Base-by-base conservation (phyloP, 2,113 vertebrate genomes). In the Larimichthys polyactis region DNA sequence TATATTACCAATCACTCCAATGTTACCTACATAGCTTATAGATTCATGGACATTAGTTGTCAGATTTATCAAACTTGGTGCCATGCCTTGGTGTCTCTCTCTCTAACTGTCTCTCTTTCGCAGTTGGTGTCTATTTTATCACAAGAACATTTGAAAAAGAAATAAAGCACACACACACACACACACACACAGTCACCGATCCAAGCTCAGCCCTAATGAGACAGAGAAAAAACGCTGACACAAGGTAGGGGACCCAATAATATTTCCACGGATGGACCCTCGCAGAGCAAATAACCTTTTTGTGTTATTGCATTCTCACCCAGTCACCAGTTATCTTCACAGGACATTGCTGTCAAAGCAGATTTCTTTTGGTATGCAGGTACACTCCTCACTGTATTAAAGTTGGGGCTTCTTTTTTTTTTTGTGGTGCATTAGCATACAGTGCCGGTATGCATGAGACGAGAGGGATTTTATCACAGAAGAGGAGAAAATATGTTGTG, bases 261-360 rank as follows among this genome's bases (percentile, higher is more conserved):
- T 83, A 91, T 89, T 79, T 83, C 57, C 12, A 52, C 43, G 59
- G 80, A 79, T 36, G 44, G 82, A 85, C 79, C 84, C 84, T 91
- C 75, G 29, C 81, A 84, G 88, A 82, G 83, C 82, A 79, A 91
- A 90, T 90, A 90, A 90, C 89, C 90, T 89, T 88, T 88, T 75
- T 87, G 90, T 87, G 86, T 89, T 89, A 91, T 91, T 91, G 90
- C 79, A 36, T 90, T 89, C 89, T 81, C 84, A 71, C 65, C 78
- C 76, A 79, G 85, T 87, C 86, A 55, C 77, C 81, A 74, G 82
- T 55, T 79, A 78, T 81, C 85, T 75, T 87, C 82, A 67, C 85
- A 76, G 85, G 81, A 88, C 91, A 55, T 66, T 93, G 90, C 90
- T 90, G 90, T 88, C 87, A 91, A 84, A 86, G 90, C 89, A 86